phyloP scores from a whole-genome alignment of 2,888 invertebrate genomes.

The Napeogenes sylphis region DNA sequence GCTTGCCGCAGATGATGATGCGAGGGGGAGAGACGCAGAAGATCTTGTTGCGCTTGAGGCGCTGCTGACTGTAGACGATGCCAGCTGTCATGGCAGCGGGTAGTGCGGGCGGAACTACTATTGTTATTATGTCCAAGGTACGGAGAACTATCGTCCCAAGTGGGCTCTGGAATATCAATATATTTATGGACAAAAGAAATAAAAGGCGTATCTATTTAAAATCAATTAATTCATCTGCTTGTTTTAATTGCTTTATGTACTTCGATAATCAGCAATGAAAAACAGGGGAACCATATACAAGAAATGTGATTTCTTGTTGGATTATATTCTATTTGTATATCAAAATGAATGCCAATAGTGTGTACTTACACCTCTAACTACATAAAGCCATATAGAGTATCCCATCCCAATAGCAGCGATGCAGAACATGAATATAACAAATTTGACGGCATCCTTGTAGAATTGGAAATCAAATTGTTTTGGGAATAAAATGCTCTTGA shows the following conservation, averaged over 20 bases:
- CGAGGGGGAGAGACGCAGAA: conserved; percentile 88
- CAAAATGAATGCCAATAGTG: neutral
- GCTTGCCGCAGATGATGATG: conserved; percentile 87
- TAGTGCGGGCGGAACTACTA: conserved; percentile 94
- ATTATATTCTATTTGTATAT: no score
- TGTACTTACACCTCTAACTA: conserved; percentile 75
- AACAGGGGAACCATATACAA: no score
- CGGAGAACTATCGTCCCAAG: conserved; percentile 83
- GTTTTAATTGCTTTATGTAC: no score
- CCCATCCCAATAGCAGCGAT: conserved; percentile 84
- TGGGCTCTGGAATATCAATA: conserved; percentile 57
- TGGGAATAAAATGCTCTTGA: conserved; percentile 88
- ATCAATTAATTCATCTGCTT: no score
- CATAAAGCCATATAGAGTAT: conserved; percentile 82
- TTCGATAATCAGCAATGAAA: neutral
- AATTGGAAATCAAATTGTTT: conserved; percentile 87
- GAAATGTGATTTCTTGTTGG: no score
- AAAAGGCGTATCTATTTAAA: no score
- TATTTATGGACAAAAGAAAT: neutral
- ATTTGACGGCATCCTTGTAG: conserved; percentile 87
- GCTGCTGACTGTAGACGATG: conserved; percentile 85
- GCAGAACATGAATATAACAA: conserved; percentile 83
- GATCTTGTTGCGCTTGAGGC: conserved; percentile 82
- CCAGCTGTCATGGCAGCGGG: conserved; percentile 93
- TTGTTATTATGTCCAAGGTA: conserved; percentile 93